Conservation (phyloP, 2,888 invertebrate species). For the Ormyrus rosae region DNA sequence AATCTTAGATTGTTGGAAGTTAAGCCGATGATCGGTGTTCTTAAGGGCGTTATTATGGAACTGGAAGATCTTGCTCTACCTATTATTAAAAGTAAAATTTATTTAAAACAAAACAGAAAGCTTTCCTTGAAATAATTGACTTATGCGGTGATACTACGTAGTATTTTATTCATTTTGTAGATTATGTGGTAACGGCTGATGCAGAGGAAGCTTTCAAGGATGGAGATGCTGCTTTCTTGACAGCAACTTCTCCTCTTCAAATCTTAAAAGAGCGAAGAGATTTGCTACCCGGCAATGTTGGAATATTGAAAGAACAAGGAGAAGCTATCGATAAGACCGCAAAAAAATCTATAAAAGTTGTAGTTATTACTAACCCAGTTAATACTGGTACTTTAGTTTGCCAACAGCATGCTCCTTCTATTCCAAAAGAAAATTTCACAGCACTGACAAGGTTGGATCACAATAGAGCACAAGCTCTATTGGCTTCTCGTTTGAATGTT, state of each 20-base stretch:
- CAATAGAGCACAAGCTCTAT: slow-evolving; percentile 95
- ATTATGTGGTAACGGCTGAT: slow-evolving; percentile 90
- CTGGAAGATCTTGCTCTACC: slow-evolving; percentile 96
- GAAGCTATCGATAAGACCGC: slow-evolving; percentile 93
- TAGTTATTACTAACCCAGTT: slow-evolving; percentile 99
- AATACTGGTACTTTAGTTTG: slow-evolving; percentile 99
- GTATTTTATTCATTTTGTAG: slow-evolving; percentile 70
- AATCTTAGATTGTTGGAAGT: slow-evolving; percentile 95
- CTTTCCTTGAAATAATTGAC: neutral
- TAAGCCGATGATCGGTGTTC: slow-evolving; percentile 94
- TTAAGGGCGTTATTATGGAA: slow-evolving; percentile 99
- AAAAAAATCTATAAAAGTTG: slow-evolving; percentile 93
- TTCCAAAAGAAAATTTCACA: slow-evolving; percentile 96
- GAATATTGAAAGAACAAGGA: slow-evolving; percentile 98
- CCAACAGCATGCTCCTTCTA: slow-evolving; percentile 95
- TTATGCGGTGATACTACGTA: no score
- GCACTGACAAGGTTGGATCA: slow-evolving; percentile 99
- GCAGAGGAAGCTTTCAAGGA: slow-evolving; percentile 96
- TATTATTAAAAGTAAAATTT: slow-evolving; percentile 81
- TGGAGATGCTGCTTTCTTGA: slow-evolving; percentile 96
- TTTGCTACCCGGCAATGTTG: slow-evolving; percentile 96
- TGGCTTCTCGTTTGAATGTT: slow-evolving; percentile 83
- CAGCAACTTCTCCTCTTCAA: slow-evolving; percentile 98
- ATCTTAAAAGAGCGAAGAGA: slow-evolving; percentile 99
- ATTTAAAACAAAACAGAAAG: neutral